Evolutionary conservation across 1,140 invertebrate genomes (phyloP), one percentile per base, ranked within the genome.

Genomic region (Dendroctonus valens): DNA sequence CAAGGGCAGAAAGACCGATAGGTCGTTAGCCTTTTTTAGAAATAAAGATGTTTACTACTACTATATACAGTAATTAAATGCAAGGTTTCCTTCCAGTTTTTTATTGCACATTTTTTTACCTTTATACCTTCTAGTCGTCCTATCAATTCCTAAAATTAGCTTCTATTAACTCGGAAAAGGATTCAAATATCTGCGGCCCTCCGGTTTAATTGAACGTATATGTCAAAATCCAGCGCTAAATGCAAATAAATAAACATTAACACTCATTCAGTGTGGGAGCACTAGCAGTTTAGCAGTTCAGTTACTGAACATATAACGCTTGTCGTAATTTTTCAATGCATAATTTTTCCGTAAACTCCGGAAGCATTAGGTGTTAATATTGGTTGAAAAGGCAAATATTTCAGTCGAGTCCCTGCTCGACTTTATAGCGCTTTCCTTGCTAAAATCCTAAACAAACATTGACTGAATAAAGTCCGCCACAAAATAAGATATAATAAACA

Each of bases 381-480:
- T 26, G 26, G 26, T 26, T 26, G 26, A 26, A 26, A 26, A 26
- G 26, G 26, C 52, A 37, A 54, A 26, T 54, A 39, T 38, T 38
- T 41, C 26, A n/a, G 52, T 39, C 41, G n/a, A 54, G 37, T 37
- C 12, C 41, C n/a, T 8, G n/a, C 41, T 37, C 41, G 41, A 37
- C 52, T 54, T 38, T 51, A 51, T 54, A 54, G 38, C 3, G 9
- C 26, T 39, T 54, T 39, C 37, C 37, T 12, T 37, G 11, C 52
- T 41, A 38, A 54, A 54, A 54, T 54, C 52, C 52, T 54, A 54
- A 54, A 54, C 11, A 54, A 54, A 54, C 52, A 54, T 39, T 11
- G 12, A 54, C 14, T 46, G 55, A 12, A 40, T 42, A 59, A 42
- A 48, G 42, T 12, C 55, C 55, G 41, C 12, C 42, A 46, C 55